phyloP scores from a whole-genome alignment of 2,113 vertebrate species.

The Austrofundulus limnaeus region DNA sequence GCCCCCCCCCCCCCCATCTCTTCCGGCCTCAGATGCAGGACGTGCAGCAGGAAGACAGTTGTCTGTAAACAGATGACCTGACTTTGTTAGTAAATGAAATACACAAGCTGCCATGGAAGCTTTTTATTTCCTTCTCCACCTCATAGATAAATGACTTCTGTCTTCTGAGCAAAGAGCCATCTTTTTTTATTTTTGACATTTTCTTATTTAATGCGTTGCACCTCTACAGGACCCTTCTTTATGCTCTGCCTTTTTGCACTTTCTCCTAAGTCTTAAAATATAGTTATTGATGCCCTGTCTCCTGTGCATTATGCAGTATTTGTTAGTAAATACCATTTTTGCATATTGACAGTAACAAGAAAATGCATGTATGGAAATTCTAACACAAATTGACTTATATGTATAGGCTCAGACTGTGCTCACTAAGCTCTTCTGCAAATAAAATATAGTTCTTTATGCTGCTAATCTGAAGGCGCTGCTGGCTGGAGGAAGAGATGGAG shows the following conservation, averaged over 20 bases:
- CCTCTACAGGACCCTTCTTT: constrained; percentile 77
- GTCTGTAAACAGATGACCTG: constrained; percentile 73
- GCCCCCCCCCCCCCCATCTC: background rate
- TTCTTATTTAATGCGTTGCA: constrained; percentile 82
- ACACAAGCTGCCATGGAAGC: constrained; percentile 66
- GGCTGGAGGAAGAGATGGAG: constrained; percentile 32
- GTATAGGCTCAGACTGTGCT: constrained; percentile 88
- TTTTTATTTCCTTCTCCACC: constrained; percentile 76
- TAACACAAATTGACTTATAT: constrained; percentile 99
- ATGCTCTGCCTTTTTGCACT: constrained; percentile 81
- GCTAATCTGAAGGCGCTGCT: constrained; percentile 85
- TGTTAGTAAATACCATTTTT: constrained; percentile 99
- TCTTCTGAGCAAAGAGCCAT: constrained; percentile 75
- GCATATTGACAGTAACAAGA: constrained; percentile 99
- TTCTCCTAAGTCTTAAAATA: constrained; percentile 93
- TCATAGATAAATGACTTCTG: constrained; percentile 80
- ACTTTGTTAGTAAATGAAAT: constrained; percentile 80
- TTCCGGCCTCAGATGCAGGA: constrained; percentile 37
- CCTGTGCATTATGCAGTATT: constrained; percentile 99
- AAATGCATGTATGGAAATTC: constrained; percentile 99
- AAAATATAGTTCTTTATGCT: constrained; percentile 90
- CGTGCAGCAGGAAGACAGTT: constrained; percentile 58
- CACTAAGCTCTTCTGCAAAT: constrained; percentile 96
- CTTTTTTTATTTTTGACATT: constrained; percentile 84
- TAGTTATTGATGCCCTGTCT: constrained; percentile 92